Evolutionary conservation across 2,888 invertebrate species (phyloP).

Genomic region (Thecophora atra): DNA sequence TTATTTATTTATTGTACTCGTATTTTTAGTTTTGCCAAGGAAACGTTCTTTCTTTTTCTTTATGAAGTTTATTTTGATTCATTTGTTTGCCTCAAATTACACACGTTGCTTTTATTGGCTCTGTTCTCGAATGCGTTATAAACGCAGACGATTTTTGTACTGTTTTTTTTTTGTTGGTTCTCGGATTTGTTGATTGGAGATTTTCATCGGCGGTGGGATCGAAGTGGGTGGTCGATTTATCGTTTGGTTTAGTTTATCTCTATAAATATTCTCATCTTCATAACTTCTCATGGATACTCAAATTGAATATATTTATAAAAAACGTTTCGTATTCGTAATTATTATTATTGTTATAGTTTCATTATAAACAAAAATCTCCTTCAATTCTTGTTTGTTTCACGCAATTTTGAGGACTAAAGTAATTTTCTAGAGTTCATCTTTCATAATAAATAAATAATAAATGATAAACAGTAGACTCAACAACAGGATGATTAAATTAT

Average conservation of each 20-base stretch:
- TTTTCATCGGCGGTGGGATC: neutral
- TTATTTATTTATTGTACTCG: neutral
- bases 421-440: too few species aligned
- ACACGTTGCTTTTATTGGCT: neutral
- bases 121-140: neutral
- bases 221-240: neutral
- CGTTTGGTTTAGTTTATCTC: neutral
- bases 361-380: too few species aligned
- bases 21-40: neutral
- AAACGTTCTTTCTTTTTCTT: neutral
- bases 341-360: too few species aligned
- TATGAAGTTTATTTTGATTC: neutral
- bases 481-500: too few species aligned
- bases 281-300: neutral
- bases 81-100: neutral
- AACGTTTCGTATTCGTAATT: too few species aligned
- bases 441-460: too few species aligned
- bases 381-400: too few species aligned
- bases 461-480: too few species aligned
- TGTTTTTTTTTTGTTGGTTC: too few species aligned
- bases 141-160: too few species aligned
- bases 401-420: too few species aligned
- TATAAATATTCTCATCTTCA: neutral
- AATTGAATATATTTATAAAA: too few species aligned
- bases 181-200: neutral